These are phyloP conservation scores for Calypte anna DNA, from an alignment of 2,113 vertebrate species.

Conservation along the genomic window DNA sequence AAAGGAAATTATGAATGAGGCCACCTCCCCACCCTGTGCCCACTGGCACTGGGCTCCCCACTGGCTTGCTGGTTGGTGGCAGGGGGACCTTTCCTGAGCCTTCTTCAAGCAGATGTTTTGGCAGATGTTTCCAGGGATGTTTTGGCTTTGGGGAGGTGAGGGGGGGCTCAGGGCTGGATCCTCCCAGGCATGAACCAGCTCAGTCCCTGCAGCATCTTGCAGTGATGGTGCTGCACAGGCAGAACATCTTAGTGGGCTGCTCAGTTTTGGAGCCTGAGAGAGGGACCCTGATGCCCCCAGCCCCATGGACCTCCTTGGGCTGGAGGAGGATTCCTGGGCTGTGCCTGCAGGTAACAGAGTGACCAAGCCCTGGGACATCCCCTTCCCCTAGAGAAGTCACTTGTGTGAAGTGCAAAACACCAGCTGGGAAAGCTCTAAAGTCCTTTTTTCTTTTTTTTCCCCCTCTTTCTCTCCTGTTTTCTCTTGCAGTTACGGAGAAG, in stretches of 20 bases:
- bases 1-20: background rate
- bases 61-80: background rate
- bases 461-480: slow-evolving; percentile 58
- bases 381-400: background rate
- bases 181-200: background rate
- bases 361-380: background rate
- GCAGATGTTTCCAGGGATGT: background rate
- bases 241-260: background rate
- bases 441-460: background rate
- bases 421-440: background rate
- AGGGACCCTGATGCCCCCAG: too few species aligned
- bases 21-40: accelerated
- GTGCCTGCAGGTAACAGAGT: accelerated
- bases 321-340: background rate
- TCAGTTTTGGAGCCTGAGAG: background rate
- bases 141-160: background rate
- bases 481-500: slow-evolving; percentile 91
- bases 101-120: background rate
- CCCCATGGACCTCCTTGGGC: too few species aligned
- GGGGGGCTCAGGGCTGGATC: background rate
- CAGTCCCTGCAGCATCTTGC: background rate
- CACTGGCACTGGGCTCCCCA: background rate
- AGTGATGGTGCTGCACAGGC: accelerated
- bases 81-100: background rate
- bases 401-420: background rate